Base-by-base conservation (phyloP, 2,113 vertebrate species). In the Xyliphius kryptos region DNA sequence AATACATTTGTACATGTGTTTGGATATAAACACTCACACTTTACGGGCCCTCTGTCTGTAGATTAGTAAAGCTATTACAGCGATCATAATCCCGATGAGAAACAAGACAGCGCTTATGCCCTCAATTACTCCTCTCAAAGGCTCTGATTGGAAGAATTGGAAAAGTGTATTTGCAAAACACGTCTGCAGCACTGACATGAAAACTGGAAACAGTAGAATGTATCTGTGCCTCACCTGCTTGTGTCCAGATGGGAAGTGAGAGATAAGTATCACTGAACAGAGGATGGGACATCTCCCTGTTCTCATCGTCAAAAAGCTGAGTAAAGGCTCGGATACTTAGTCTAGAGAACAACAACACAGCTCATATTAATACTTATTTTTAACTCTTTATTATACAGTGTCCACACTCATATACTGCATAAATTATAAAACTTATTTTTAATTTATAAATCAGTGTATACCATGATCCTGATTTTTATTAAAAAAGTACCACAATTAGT, bases 41-140 rank as follows among this genome's bases (percentile, higher is more conserved):
- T 86, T 94, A 80, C 84, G 83, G 1, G 86, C 80, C 79, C 92
- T 88, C 73, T 87, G 90, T 66, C 92, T 84, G 83, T 91, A 98
- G 74, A 94, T 86, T 61, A 97, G 84, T 63, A 98, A 88, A 32
- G 91, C 89, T 3, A 86, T 82, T 3, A 93, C 80, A 20, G 88
- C 89, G 41, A 95, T 89, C 72, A 92, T 79, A 85, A 91, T 87
- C 21, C 92, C 85, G 17, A 97, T 91, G 6, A 97, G 82, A 80
- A 96, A 95, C 76, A 93, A 84, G 2, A 90, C 92, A 15, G 92
- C 91, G 19, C 92, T 95, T 72, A 96, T 76, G 13, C 94, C 94
- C 87, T 97, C 94, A 14, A 94, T 87, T 0, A 96, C 89, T 56
- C 95, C 95, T 46, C 89, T 86, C 9, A 95, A 78, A 61, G 94